Evolutionary conservation across 2,888 invertebrate genomes (phyloP).

Genomic region (Cyrtodaria siliqua): DNA sequence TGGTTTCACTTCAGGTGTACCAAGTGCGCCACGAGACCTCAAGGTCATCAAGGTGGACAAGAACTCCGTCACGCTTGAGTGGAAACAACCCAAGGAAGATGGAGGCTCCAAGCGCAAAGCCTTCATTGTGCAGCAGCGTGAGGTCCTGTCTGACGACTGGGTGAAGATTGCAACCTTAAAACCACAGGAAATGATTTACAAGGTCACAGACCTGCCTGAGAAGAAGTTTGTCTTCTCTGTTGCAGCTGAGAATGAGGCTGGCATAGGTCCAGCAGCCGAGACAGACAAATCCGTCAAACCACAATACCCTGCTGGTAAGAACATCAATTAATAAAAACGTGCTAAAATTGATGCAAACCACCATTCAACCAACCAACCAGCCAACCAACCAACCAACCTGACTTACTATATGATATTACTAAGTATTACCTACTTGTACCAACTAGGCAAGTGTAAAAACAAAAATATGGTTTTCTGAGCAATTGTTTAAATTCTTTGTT

Average conservation of each 20-base stretch:
- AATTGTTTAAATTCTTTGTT: no score
- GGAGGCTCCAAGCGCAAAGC: conserved; percentile 81
- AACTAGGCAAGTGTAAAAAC: no score
- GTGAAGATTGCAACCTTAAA: conserved; percentile 73
- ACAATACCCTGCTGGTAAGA: conserved; percentile 87
- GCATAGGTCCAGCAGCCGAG: conserved; percentile 74
- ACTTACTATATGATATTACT: no score
- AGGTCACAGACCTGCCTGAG: conserved; percentile 76
- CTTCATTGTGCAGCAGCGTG: conserved; percentile 74
- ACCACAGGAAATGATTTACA: conserved; percentile 74
- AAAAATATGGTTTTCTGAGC: no score
- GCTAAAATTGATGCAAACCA: no score
- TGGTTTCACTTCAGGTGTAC: conserved; percentile 58
- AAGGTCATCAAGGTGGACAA: conserved; percentile 76
- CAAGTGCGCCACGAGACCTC: conserved; percentile 78
- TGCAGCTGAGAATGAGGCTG: conserved; percentile 83
- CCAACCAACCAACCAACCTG: no score
- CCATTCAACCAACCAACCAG: no score
- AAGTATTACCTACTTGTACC: no score
- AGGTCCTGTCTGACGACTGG: conserved; percentile 74
- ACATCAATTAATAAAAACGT: no score
- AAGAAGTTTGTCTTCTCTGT: conserved; percentile 84
- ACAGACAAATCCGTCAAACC: conserved; percentile 73
- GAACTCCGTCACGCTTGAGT: conserved; percentile 79
- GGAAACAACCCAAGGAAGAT: conserved; percentile 80